Evolutionary conservation across 2,113 vertebrate genomes (phyloP).

Genomic region (Oplegnathus fasciatus): DNA sequence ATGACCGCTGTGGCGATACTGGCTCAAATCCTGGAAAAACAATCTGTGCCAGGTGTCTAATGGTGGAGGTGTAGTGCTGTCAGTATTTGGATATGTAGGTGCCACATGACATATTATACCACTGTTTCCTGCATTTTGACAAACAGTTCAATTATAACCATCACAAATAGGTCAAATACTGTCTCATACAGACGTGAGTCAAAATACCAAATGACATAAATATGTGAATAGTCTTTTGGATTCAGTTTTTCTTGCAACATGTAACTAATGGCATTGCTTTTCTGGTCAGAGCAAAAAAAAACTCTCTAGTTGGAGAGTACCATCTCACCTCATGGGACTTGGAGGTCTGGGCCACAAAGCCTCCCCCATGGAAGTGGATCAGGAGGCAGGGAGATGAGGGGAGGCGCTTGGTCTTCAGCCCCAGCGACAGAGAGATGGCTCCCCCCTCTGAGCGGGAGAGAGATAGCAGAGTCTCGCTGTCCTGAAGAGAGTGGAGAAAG

Average conservation of each 20-base stretch:
- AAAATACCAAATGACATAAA: conserved; percentile 1
- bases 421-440: conserved; percentile 85
- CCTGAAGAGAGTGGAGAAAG: conserved; percentile 79
- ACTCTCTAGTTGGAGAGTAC: neutral
- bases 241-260: neutral
- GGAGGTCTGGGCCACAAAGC: conserved; percentile 95
- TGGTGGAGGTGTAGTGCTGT: neutral
- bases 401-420: conserved; percentile 82
- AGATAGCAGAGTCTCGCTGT: conserved; percentile 87
- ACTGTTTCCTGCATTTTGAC: neutral
- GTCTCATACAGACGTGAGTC: neutral
- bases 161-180: neutral
- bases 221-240: neutral
- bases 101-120: neutral
- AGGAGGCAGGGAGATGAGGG: conserved; percentile 87
- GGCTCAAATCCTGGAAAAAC: conserved; percentile 20
- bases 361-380: conserved; percentile 91
- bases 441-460: conserved; percentile 86
- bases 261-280: neutral
- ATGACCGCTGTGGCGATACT: neutral
- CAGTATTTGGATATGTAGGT: neutral
- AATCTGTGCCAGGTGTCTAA: neutral
- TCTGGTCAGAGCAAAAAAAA: neutral
- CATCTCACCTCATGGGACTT: conserved; percentile 90
- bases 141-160: neutral